phyloP scores from a whole-genome alignment of 2,888 invertebrate genomes.

The Brachylomia viminalis region DNA sequence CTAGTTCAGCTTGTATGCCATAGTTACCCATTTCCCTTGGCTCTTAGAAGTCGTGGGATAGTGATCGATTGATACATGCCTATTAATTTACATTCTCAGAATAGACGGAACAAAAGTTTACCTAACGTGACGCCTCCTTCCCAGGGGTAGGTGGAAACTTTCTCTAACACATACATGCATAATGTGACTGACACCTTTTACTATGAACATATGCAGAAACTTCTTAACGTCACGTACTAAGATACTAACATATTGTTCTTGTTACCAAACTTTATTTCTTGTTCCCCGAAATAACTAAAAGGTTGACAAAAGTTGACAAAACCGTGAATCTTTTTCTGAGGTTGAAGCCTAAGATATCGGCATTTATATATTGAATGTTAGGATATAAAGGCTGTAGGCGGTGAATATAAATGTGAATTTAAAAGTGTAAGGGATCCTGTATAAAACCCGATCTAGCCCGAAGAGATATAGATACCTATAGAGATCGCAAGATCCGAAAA shows the following conservation, averaged over 20 bases:
- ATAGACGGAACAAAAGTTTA: conserved; percentile 22
- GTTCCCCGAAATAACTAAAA: conserved; percentile 1
- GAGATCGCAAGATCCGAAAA: conserved; percentile 41
- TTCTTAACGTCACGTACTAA: neutral
- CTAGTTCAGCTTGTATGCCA: conserved; percentile 35
- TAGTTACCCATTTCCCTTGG: conserved; percentile 45
- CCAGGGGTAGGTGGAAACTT: conserved; percentile 19
- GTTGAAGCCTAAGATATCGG: conserved; percentile 40
- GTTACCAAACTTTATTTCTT: conserved; percentile 9
- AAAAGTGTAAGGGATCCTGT: conserved; percentile 46
- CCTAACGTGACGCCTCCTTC: conserved; percentile 25
- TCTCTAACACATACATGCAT: conserved; percentile 14
- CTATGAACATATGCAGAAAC: conserved; percentile 3
- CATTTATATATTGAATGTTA: conserved; percentile 57
- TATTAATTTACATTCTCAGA: conserved; percentile 49
- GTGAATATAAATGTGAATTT: conserved; percentile 63
- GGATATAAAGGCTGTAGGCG: conserved; percentile 42
- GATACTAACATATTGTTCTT: neutral
- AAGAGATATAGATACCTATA: conserved; percentile 61
- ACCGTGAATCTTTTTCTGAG: conserved; percentile 5
- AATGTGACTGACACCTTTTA: conserved; percentile 7
- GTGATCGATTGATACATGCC: conserved; percentile 53
- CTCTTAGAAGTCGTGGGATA: conserved; percentile 52
- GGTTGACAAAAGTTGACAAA: conserved; percentile 11
- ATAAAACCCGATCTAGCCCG: conserved; percentile 24